Conservation (phyloP, 2,113 vertebrate genomes). For the Choloepus hoffmanni region DNA sequence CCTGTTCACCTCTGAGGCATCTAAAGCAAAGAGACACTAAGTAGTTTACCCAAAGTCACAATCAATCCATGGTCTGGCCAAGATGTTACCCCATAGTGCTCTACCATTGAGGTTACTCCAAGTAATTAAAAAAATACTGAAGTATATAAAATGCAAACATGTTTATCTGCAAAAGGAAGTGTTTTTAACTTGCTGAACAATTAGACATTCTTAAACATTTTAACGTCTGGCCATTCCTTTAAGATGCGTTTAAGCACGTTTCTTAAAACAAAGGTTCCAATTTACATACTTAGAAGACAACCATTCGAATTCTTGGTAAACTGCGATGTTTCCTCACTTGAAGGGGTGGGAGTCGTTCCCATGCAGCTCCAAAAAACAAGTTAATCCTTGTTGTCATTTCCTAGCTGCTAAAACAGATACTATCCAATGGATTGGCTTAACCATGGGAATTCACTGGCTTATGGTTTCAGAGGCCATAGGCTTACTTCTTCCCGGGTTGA, state of each 20-base stretch:
- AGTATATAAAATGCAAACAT: not conserved
- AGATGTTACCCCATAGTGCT: accelerated
- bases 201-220: not conserved
- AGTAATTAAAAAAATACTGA: not conserved
- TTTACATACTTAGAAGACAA: not conserved
- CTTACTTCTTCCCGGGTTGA: no score
- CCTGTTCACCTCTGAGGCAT: not conserved
- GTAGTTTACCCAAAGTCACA: not conserved
- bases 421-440: no score
- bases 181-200: not conserved
- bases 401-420: no score
- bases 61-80: accelerated
- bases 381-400: no score
- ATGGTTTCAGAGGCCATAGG: no score
- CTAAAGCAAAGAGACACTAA: no score
- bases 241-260: not conserved
- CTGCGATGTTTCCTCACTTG: not conserved
- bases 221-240: not conserved
- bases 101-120: accelerated
- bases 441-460: no score
- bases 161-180: not conserved
- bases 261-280: not conserved
- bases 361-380: no score
- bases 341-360: not conserved
- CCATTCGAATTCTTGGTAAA: not conserved